Conservation (phyloP, 2,888 invertebrate genomes). For the Conomelus anceps region DNA sequence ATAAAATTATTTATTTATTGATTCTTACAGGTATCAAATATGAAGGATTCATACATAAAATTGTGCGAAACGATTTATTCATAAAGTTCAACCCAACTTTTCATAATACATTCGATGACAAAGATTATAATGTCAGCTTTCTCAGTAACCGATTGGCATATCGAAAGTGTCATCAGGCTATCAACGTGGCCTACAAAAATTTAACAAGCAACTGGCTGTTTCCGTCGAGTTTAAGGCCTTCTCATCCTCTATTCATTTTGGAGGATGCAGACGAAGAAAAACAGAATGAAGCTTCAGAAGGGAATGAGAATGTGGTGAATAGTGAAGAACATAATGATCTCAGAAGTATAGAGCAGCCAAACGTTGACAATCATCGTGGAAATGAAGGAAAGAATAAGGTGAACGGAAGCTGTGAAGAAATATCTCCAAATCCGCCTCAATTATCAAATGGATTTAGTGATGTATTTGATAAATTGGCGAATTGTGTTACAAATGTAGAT, state of each 20-base stretch:
- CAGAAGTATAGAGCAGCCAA: background rate
- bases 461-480: background rate
- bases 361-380: background rate
- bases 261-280: slow-evolving; percentile 18
- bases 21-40: slow-evolving; percentile 41
- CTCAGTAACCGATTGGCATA: slow-evolving; percentile 55
- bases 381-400: background rate
- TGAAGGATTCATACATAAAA: slow-evolving; percentile 68
- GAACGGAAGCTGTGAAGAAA: background rate
- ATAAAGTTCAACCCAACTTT: slow-evolving; percentile 71
- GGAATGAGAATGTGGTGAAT: no score
- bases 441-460: background rate
- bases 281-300: background rate
- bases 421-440: background rate
- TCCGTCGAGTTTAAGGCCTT: slow-evolving; percentile 50
- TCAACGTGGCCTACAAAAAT: slow-evolving; percentile 46
- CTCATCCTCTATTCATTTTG: slow-evolving; percentile 46
- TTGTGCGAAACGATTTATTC: slow-evolving; percentile 60
- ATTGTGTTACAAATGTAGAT: background rate
- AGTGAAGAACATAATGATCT: background rate
- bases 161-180: slow-evolving; percentile 67
- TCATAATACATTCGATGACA: slow-evolving; percentile 65
- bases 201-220: slow-evolving; percentile 65
- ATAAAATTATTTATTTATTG: background rate
- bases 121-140: slow-evolving; percentile 71